Percentiles rank a stretch among this genome's conserved stretches.
Conservation (phyloP, 2,113 vertebrate species). For the Petaurus breviceps region DNA sequence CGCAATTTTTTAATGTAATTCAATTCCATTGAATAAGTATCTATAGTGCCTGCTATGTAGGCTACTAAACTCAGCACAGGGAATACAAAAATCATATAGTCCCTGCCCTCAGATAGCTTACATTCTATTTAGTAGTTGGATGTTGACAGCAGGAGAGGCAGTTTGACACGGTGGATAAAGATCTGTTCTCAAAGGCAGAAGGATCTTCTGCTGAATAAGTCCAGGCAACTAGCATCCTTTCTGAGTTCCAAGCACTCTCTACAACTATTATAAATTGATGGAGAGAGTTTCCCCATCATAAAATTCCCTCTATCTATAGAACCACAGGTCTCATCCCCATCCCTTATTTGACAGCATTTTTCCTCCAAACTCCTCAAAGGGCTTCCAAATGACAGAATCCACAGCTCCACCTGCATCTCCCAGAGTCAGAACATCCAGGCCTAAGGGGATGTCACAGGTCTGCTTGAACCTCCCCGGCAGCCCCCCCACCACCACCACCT, state of each 20-base stretch:
- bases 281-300: neutral
- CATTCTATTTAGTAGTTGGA: neutral
- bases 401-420: neutral
- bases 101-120: neutral
- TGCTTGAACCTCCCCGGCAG: constrained; percentile 5
- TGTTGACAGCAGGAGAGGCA: neutral
- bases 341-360: neutral
- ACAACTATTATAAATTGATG: neutral
- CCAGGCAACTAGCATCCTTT: neutral
- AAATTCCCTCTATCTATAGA: neutral
- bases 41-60: neutral
- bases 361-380: constrained; percentile 7
- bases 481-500: neutral
- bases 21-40: neutral
- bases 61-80: neutral
- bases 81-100: neutral
- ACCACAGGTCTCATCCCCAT: neutral
- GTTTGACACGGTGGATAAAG: neutral
- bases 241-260: neutral
- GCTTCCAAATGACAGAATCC: constrained; percentile 5
- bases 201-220: neutral
- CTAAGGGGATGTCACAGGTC: neutral
- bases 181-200: neutral
- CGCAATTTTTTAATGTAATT: neutral
- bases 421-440: neutral